Base-by-base conservation (phyloP, 1,140 invertebrate genomes). In the Drosophila chauvacae region DNA sequence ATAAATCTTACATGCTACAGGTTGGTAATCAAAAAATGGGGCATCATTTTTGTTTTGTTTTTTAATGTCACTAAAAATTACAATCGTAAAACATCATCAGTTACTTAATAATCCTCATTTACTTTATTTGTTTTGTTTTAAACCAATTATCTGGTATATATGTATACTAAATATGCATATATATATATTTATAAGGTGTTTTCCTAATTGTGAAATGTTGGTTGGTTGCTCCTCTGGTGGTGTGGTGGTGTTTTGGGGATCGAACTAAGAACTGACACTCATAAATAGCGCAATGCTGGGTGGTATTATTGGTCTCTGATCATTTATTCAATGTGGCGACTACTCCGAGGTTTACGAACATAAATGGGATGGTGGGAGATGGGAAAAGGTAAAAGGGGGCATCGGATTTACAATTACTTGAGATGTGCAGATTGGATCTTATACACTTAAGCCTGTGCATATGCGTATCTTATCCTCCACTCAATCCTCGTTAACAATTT, bases 11-110 rank as follows among this genome's bases (percentile, higher is more conserved):
- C 28, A 28, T 26, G 5, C 56, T 62, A 80, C 51, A 11, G 80
- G 44, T 45, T 57, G 63, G 57, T 84, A 73, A 88, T 88, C 80
- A 88, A 88, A 84, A 86, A 86, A 87, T 50, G 44, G 37, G 62
- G 55, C 18, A 28, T 53, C 35, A 41, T 57, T 57, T 59, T 39
- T 48, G 20, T 16, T 68, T 65, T 23, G 33, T 72, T 72, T 76
- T 72, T 72, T 79, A 47, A 47, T 68, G 50, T 80, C 77, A 78
- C 71, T 82, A 77, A 73, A 80, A 68, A 55, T 37, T 55, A 55
- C 63, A 83, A 77, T 82, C 48, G 69, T 87, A 59, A 63, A 88
- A 77, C 71, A 71, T 76, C 86, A 66, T 79, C 26, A 23, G 33
- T 47, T 56, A 51, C 63, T 56, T 62, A 80, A 64, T 58, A 42